Base-by-base conservation (phyloP, 2,113 vertebrate species). In the Diglossa brunneiventris region DNA sequence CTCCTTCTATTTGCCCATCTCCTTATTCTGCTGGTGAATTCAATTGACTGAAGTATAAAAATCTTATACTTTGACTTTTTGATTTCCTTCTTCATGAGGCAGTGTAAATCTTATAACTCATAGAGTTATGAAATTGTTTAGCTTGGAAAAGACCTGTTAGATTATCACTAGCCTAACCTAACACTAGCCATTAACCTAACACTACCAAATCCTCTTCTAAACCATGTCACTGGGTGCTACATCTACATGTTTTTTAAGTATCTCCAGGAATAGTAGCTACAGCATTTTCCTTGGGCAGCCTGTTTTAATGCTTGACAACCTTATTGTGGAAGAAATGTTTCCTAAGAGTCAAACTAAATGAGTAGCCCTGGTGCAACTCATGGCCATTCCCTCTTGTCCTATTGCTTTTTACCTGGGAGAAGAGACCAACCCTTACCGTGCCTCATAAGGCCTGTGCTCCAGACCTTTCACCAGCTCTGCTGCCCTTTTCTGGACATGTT, bases 101-200 rank as follows among this genome's bases (percentile, higher is more conserved):
- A 22, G 2, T 27, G 6, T 47, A 33, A 73, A 61, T 4, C 22
- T 47, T 68, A 24, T 13, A 55, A 26, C 4, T 89, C 12, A 33
- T 3, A 42, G 31, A 46, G 31, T 31, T 33, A 41, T 16, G 27
- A 35, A 47, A 35, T 83, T 6, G 2, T 68, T 47, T 68, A 12
- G 6, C 23, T 49, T 55, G 31, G 39, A 49, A 91, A 74, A 61
- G 15, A 33, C 5, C 6, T 12, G 18, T 41, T 73, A 33, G 26
- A 10, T 47, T 39, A 17, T 35, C 0, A n/a, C n/a, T n/a, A n/a
- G n/a, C n/a, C n/a, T n/a, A 0, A 61, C n/a, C 53, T 39, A 39
- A 10, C 39, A 39, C 30, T 39, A 74, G 23, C 21, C 39, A 67
- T 67, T 35, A 59, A 39, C 3, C 6, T n/a, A 26, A 41, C 26